These are phyloP conservation scores for Chrysocyon brachyurus DNA, from an alignment of 2,797 vertebrate genomes.

Conservation along the genomic window DNA sequence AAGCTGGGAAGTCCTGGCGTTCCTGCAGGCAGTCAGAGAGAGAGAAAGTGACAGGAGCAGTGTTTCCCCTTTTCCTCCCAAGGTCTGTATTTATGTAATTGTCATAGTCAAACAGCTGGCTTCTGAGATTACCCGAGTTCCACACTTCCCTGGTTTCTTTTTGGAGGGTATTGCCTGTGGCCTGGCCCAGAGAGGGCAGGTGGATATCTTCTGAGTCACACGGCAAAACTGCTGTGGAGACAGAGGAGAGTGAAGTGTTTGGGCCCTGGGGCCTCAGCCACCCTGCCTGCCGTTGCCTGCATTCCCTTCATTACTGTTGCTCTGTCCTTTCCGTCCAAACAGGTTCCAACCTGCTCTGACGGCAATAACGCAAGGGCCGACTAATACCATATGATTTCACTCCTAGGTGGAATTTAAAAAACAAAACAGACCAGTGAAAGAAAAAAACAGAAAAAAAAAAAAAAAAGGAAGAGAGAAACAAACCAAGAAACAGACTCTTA, in stretches of 20 bases:
- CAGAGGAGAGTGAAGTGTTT: not conserved
- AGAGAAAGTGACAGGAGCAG: not conserved
- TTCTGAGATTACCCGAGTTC: not conserved
- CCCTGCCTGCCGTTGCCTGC: not conserved
- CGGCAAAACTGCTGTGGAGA: not conserved
- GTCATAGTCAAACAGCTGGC: not conserved
- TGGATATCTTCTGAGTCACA: constrained; percentile 35
- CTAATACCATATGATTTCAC: not conserved
- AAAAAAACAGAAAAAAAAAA: not conserved
- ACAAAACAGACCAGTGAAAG: not conserved
- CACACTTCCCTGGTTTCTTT: not conserved
- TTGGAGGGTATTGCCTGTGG: not conserved
- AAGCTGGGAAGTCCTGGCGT: not conserved
- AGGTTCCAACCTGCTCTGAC: not conserved
- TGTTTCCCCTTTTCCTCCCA: not conserved
- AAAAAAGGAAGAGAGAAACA: not conserved
- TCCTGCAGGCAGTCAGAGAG: not conserved
- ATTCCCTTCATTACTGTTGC: not conserved
- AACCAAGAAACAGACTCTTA: not conserved
- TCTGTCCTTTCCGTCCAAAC: not conserved
- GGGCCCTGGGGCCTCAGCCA: not conserved
- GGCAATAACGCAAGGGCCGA: not conserved
- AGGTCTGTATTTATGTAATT: not conserved
- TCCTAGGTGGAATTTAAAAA: not conserved
- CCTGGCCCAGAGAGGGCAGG: not conserved